phyloP scores from a whole-genome alignment of 2,113 vertebrate genomes.

The Oxyruncus cristatus region DNA sequence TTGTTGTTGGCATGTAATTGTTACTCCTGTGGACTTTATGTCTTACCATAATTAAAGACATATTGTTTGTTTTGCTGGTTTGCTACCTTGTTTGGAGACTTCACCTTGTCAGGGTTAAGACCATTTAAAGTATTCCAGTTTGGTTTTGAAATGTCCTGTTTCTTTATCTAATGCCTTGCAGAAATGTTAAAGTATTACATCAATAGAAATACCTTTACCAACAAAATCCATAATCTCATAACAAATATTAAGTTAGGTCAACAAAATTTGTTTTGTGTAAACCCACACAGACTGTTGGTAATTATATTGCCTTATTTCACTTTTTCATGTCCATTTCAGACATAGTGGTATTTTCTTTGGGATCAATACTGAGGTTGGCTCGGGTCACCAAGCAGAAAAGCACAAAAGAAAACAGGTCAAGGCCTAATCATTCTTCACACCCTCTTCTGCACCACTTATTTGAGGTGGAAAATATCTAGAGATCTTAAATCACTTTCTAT shows the following conservation, averaged over 20 bases:
- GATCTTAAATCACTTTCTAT: background rate
- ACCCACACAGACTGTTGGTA: background rate
- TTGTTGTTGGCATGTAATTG: background rate
- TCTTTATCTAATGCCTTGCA: background rate
- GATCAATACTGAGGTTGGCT: background rate
- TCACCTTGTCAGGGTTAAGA: background rate
- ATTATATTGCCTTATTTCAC: conserved; percentile 6
- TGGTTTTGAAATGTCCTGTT: background rate
- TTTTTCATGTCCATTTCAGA: conserved; percentile 26
- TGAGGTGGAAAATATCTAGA: background rate
- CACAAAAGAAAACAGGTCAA: conserved; percentile 2
- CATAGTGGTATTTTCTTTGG: background rate
- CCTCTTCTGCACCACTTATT: background rate
- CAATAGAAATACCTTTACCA: conserved; percentile 19
- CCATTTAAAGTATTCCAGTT: background rate
- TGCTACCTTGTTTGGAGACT: background rate
- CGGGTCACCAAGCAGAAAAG: conserved; percentile 5
- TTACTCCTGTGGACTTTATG: background rate
- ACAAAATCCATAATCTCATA: conserved; percentile 50
- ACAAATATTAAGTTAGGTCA: conserved; percentile 32
- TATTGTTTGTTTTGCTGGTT: background rate
- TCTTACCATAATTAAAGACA: background rate
- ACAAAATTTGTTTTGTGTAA: conserved; percentile 22
- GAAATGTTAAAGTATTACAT: background rate
- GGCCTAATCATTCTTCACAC: background rate